phyloP scores from a whole-genome alignment of 1,140 invertebrate species.

The Tribolium castaneum region DNA sequence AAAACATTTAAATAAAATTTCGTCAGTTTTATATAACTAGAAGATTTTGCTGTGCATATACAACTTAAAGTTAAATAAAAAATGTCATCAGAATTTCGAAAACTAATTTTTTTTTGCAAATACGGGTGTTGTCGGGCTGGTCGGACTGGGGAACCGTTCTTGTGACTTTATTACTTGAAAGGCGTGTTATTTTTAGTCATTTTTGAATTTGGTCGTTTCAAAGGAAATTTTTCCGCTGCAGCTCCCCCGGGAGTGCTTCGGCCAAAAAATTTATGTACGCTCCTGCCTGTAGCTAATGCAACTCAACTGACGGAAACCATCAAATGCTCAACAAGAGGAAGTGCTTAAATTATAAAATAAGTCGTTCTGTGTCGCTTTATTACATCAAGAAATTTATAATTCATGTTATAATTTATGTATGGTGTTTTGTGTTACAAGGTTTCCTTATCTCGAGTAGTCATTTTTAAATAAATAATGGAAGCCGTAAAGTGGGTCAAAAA shows the following conservation, averaged over 20 bases:
- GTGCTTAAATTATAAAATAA: constrained; percentile 20
- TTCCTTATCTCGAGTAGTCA: background rate
- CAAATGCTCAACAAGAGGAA: constrained; percentile 17
- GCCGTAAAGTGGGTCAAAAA: background rate
- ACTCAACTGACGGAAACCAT: constrained; percentile 15
- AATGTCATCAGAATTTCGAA: too few species aligned
- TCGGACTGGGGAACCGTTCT: too few species aligned
- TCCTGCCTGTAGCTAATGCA: background rate
- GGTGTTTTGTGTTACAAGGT: background rate
- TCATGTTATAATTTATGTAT: background rate
- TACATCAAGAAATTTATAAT: background rate
- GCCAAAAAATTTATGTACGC: background rate
- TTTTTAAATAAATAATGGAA: background rate
- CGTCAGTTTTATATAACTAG: too few species aligned
- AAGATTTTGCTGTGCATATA: too few species aligned
- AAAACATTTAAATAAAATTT: too few species aligned
- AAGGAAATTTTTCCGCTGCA: too few species aligned
- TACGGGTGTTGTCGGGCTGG: too few species aligned
- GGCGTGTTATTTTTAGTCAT: too few species aligned
- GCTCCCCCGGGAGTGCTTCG: background rate
- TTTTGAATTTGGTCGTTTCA: too few species aligned
- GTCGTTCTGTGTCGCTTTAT: background rate
- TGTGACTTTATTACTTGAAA: too few species aligned
- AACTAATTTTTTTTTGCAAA: too few species aligned
- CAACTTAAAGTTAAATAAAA: too few species aligned